Base-by-base conservation (phyloP, 2,113 vertebrate genomes). In the Thalassarche chlororhynchos region DNA sequence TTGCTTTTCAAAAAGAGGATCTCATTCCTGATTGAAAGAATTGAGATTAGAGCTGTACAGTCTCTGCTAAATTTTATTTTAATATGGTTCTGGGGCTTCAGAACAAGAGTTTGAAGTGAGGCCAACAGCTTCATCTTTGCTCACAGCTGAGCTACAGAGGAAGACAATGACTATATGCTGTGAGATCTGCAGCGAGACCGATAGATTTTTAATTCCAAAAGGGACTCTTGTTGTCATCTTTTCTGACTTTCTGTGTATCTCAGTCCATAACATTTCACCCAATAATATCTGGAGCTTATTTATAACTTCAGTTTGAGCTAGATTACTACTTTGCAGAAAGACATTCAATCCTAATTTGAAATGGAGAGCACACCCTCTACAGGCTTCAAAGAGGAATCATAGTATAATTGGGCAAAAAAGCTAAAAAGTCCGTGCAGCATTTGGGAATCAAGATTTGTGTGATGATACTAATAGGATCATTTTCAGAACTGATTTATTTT, bases 341-440 rank as follows among this genome's bases (percentile, higher is more conserved):
- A 72, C 40, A 49, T 64, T 64, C 6, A 29, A n/a, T 57, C 19
- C n/a, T 72, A 52, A 76, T 96, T 82, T 85, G 66, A 83, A 94
- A 96, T 92, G 95, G 57, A 94, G 58, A 96, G 94, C 46, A 92
- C 96, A 92, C 96, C 97, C 96, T 93, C 97, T 97, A 69, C 91
- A 96, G 97, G 97, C 70, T 91, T 84, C 61, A 66, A 69, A 83
- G 36, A 83, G 76, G 44, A 96, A 97, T 93, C 64, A 65, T 86
- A 71, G 19, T 25, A 25, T 24, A 58, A 44, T 14, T 82, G 47
- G 32, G n/a, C 5, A 82, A n/a, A 92, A 26, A 64, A 68, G 14
- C 20, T 60, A 64, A 70, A 70, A 68, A 68, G 8, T 57, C 80
- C 3, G 5, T 34, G 21, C 28, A 87, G 44, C 49, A 70, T 61